A percentile compares a stretch with the other conserved stretches of the same genome.
phyloP scores from a whole-genome alignment of 2,888 invertebrate genomes.

The Cephonodes hylas region DNA sequence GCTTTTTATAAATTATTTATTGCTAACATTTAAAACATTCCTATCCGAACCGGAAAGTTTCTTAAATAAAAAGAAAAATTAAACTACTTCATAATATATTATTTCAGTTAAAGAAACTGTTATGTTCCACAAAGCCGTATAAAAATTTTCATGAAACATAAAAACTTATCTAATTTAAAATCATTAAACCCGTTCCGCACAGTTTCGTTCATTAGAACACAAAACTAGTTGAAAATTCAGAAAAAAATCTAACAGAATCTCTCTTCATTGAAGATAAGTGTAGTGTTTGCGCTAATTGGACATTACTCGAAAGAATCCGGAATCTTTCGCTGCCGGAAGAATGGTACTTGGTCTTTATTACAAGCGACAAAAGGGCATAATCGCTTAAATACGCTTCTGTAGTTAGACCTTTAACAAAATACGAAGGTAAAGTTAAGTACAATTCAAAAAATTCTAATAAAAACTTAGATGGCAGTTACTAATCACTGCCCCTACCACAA shows the following conservation, averaged over 20 bases:
- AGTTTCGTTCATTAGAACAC: constrained; percentile 37
- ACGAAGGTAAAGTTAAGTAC: constrained; percentile 23
- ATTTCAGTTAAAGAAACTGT: background rate
- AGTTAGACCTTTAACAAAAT: constrained; percentile 18
- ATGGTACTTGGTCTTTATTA: background rate
- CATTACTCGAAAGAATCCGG: constrained; percentile 36
- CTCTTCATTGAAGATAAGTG: constrained; percentile 53
- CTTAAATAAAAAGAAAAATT: too few relatives aligned
- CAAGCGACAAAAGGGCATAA: constrained; percentile 25
- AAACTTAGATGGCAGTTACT: constrained; percentile 39
- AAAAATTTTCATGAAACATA: constrained; percentile 3
- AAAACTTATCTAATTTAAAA: constrained; percentile 13
- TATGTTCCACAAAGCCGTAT: background rate
- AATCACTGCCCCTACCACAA: constrained; percentile 28
- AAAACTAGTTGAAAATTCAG: constrained; percentile 37
- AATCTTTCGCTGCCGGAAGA: background rate
- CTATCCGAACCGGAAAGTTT: too few relatives aligned
- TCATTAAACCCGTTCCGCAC: constrained; percentile 29
- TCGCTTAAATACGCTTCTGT: constrained; percentile 10
- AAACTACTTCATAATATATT: background rate
- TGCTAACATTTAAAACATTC: too few relatives aligned
- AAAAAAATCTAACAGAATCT: constrained; percentile 40
- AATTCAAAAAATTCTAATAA: constrained; percentile 56
- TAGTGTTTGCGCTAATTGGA: constrained; percentile 62
- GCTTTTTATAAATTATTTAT: too few relatives aligned